A percentile compares a stretch with the other conserved stretches of the same genome.
Conservation (phyloP, 2,797 vertebrate species). For the Myotis findleyi region DNA sequence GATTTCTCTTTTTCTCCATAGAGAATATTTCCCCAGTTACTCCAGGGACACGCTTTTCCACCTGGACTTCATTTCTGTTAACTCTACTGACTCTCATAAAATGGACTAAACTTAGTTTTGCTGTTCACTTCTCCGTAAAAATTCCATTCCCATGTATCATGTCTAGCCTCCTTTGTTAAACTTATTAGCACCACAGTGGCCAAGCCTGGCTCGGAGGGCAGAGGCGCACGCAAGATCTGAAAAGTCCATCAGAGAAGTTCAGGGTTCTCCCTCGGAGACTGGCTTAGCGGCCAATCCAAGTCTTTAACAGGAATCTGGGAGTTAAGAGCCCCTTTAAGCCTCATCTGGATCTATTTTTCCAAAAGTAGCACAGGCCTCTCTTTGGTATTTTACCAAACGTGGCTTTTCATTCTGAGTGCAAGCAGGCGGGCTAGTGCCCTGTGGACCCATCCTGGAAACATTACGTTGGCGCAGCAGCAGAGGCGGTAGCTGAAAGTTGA, state of each 20-base stretch:
- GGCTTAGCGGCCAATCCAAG: background rate
- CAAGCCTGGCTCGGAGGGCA: conserved; percentile 35
- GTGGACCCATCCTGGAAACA: conserved; percentile 3
- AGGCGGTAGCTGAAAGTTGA: background rate
- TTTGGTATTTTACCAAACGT: conserved; percentile 60
- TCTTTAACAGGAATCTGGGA: conserved; percentile 45
- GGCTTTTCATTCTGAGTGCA: conserved; percentile 59
- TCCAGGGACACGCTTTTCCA: conserved; percentile 52
- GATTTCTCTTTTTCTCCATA: conserved; percentile 22
- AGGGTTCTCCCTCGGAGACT: conserved; percentile 23
- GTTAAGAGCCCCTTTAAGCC: background rate
- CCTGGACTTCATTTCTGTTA: conserved; percentile 72
- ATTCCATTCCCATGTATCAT: conserved; percentile 60
- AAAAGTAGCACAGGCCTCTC: conserved; percentile 19
- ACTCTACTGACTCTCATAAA: conserved; percentile 68
- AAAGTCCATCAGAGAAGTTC: conserved; percentile 61
- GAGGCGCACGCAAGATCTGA: background rate
- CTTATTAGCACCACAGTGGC: conserved; percentile 49
- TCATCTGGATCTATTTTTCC: conserved; percentile 67
- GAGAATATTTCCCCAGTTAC: conserved; percentile 60
- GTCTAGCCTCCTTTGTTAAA: conserved; percentile 65
- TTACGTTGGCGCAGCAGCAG: background rate
- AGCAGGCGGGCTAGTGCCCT: background rate
- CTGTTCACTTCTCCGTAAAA: conserved; percentile 69
- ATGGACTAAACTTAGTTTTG: conserved; percentile 44